Conservation (phyloP, 2,113 vertebrate species). For the Mesoclemmys tuberculata region DNA sequence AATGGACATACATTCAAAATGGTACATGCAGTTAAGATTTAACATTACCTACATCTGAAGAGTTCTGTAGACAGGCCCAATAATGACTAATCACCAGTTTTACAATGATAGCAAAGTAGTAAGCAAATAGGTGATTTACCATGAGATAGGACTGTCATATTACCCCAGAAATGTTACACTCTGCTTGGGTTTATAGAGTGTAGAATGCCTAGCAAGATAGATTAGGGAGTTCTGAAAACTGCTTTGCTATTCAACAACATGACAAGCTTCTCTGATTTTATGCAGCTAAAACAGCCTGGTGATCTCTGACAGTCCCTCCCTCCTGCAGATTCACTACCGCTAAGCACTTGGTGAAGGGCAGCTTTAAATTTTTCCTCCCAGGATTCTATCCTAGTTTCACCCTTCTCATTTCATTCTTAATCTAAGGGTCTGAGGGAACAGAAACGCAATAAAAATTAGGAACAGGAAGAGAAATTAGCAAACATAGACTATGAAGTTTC, state of each 20-base stretch:
- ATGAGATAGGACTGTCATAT: not conserved
- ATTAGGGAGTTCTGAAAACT: constrained; percentile 29
- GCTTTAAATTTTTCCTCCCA: constrained; percentile 32
- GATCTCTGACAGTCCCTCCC: constrained; percentile 24
- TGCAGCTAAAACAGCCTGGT: constrained; percentile 35
- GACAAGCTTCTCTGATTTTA: constrained; percentile 52
- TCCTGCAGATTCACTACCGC: constrained; percentile 32
- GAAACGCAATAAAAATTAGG: not conserved
- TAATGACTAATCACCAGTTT: not conserved
- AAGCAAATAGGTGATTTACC: not conserved
- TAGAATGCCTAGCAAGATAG: not conserved
- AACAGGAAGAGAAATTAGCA: not conserved
- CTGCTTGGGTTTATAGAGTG: not conserved
- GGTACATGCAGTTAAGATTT: not conserved
- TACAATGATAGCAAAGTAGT: not conserved
- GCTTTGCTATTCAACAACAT: not conserved
- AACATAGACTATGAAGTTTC: not conserved
- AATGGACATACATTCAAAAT: not conserved
- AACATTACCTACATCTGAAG: not conserved
- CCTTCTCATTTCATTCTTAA: not conserved
- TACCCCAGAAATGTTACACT: not conserved
- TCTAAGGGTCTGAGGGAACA: not conserved
- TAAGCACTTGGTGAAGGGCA: constrained; percentile 32
- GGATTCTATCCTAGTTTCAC: not conserved
- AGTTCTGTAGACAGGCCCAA: not conserved